A percentile compares a stretch with the other conserved stretches of the same genome.
phyloP scores from a whole-genome alignment of 2,113 vertebrate genomes.

The Numida meleagris region DNA sequence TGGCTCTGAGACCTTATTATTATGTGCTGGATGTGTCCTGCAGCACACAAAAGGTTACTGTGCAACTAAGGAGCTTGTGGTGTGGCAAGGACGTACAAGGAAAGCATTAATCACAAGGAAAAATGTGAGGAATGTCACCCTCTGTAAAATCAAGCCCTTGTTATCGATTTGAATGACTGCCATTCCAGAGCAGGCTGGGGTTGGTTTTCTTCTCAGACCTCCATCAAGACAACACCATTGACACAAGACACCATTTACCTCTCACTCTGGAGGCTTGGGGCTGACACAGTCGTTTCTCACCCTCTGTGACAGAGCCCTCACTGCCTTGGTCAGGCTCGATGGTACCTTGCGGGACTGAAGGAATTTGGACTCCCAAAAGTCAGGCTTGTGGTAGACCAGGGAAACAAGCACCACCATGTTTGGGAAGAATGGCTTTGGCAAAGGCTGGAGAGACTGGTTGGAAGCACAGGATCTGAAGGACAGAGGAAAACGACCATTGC shows the following conservation, averaged over 20 bases:
- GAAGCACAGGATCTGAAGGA: not conserved
- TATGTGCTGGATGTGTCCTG: not conserved
- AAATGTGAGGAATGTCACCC: slow-evolving; percentile 52
- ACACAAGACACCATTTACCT: not conserved
- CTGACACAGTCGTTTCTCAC: fast-evolving
- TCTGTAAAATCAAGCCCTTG: slow-evolving; percentile 36
- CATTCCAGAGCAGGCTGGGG: not conserved
- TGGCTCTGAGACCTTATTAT: not conserved
- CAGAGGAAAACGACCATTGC: fast-evolving
- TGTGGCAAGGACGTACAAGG: not conserved
- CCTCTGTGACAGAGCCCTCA: not conserved
- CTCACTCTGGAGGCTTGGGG: not conserved
- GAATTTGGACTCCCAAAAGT: fast-evolving
- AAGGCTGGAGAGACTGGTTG: not conserved
- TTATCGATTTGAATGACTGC: not conserved
- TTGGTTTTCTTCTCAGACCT: not conserved
- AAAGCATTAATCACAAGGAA: not conserved
- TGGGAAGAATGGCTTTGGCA: too few species aligned
- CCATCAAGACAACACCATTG: not conserved
- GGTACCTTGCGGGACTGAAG: not conserved
- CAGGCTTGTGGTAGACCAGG: fast-evolving
- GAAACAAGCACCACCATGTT: fast-evolving
- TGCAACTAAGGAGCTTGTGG: not conserved
- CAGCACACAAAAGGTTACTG: slow-evolving; percentile 12
- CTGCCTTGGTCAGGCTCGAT: not conserved